phyloP scores from a whole-genome alignment of 2,888 invertebrate species.

The Muscina levida region DNA sequence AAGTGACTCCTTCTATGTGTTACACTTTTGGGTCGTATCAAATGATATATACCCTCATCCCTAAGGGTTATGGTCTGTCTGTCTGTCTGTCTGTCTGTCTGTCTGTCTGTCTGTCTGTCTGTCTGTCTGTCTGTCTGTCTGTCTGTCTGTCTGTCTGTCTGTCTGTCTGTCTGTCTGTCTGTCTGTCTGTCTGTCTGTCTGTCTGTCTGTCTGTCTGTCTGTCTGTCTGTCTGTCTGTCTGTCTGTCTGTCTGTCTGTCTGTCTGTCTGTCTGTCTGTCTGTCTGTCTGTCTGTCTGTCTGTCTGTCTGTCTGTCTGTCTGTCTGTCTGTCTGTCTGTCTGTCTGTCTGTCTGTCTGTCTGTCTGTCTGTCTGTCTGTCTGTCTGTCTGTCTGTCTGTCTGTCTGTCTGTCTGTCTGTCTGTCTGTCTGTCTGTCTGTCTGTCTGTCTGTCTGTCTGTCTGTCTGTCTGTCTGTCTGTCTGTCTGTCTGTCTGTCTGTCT shows the following conservation, averaged over 20 bases:
- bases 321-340: slow-evolving; percentile 19
- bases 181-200: slow-evolving; percentile 9
- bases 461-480: neutral
- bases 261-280: slow-evolving; percentile 3
- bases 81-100: too few relatives aligned
- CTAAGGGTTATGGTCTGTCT: too few relatives aligned
- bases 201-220: slow-evolving; percentile 10
- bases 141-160: neutral
- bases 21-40: too few relatives aligned
- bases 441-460: neutral
- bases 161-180: slow-evolving; percentile 8
- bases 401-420: slow-evolving; percentile 1
- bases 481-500: neutral
- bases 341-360: slow-evolving; percentile 19
- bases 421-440: neutral
- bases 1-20: too few relatives aligned
- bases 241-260: slow-evolving; percentile 9
- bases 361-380: slow-evolving; percentile 19
- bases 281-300: slow-evolving; percentile 12
- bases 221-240: slow-evolving; percentile 9
- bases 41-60: too few relatives aligned
- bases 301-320: slow-evolving; percentile 13
- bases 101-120: too few relatives aligned
- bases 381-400: slow-evolving; percentile 19
- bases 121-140: too few relatives aligned